Percentiles rank a stretch among this genome's conserved stretches.
phyloP scores from a whole-genome alignment of 2,797 vertebrate genomes.

The Clamator glandarius region DNA sequence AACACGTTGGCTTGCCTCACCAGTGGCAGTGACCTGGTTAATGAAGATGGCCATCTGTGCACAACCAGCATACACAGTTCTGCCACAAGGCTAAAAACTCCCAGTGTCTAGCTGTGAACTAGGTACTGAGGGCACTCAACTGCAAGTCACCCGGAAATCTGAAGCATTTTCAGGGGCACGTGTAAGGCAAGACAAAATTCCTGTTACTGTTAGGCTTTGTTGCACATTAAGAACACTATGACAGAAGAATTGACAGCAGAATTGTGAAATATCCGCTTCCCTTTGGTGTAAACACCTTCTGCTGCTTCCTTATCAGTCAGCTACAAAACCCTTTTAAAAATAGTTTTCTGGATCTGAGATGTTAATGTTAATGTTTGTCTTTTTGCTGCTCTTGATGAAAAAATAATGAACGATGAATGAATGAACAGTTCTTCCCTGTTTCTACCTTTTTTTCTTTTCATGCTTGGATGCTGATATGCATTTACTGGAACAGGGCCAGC shows the following conservation, averaged over 20 bases:
- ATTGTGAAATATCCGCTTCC: not conserved
- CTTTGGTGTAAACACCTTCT: not conserved
- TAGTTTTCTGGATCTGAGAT: not conserved
- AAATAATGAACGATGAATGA: conserved; percentile 45
- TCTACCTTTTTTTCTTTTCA: not conserved
- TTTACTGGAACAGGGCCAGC: not conserved
- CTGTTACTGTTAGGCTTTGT: not conserved
- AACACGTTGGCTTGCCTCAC: not conserved
- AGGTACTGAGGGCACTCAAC: not conserved
- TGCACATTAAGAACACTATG: not conserved
- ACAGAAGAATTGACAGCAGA: conserved; percentile 7
- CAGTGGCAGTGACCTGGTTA: not conserved
- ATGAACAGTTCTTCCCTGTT: not conserved
- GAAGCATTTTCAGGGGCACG: not conserved
- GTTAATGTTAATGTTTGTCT: conserved; percentile 31
- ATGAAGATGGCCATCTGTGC: not conserved
- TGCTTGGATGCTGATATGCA: not conserved
- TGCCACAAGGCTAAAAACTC: not conserved
- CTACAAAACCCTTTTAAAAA: not conserved
- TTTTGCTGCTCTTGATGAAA: conserved; percentile 37
- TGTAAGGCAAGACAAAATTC: not conserved
- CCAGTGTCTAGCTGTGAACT: not conserved
- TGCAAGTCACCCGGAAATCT: not conserved
- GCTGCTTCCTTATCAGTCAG: not conserved
- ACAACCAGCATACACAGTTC: not conserved